phyloP scores from a whole-genome alignment of 2,113 vertebrate species.

The Carassius auratus region DNA sequence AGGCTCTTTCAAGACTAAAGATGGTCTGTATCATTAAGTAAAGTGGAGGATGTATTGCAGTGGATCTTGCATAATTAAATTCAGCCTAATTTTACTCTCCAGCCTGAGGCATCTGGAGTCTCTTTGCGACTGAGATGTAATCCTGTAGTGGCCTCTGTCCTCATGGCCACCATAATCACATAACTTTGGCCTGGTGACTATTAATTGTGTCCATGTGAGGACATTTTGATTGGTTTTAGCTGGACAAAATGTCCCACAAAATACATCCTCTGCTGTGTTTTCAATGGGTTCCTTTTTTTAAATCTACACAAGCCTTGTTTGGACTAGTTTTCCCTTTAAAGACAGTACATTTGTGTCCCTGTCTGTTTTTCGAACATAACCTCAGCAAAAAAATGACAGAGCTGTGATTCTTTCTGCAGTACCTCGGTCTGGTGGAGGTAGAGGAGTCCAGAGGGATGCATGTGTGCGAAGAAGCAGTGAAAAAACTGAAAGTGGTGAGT shows the following conservation, averaged over 20 bases:
- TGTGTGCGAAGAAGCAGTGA: constrained; percentile 91
- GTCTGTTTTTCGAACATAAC: background rate
- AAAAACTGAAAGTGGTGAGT: constrained; percentile 90
- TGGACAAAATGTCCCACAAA: background rate
- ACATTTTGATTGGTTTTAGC: constrained; percentile 27
- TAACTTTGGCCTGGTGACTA: constrained; percentile 1
- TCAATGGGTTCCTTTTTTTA: background rate
- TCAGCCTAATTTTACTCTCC: constrained; percentile 30
- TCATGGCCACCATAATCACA: constrained; percentile 40
- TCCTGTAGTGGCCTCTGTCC: constrained; percentile 38
- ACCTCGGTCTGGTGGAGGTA: constrained; percentile 89
- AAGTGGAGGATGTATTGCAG: constrained; percentile 19
- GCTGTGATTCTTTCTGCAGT: constrained; percentile 69
- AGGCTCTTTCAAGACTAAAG: constrained; percentile 1
- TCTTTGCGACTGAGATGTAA: constrained; percentile 33
- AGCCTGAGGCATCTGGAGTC: constrained; percentile 36
- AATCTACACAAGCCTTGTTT: background rate
- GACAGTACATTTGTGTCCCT: background rate
- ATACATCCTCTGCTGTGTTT: background rate
- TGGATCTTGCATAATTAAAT: constrained; percentile 54
- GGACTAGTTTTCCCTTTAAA: background rate
- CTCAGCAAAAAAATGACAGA: background rate
- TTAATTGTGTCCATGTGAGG: constrained; percentile 5
- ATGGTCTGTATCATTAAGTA: constrained; percentile 3
- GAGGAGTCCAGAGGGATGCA: constrained; percentile 95